These are phyloP conservation scores for Notarius lentiginosus DNA, from an alignment of 2,113 vertebrate genomes.

Conservation along the genomic window DNA sequence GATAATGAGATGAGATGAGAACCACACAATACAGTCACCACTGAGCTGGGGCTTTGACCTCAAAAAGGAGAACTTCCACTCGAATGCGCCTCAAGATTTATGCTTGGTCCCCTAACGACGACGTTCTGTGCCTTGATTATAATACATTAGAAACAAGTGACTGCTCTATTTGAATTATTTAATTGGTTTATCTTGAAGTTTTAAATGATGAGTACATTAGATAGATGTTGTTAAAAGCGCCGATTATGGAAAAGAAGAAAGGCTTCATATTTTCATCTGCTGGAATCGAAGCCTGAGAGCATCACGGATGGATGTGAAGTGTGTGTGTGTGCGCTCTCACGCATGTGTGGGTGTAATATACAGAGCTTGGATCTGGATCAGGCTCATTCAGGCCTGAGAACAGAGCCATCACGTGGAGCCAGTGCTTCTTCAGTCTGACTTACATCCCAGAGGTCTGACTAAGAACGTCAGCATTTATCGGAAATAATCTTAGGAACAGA, in stretches of 20 bases:
- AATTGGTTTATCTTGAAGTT: not conserved
- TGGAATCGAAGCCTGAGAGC: not conserved
- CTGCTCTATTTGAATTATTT: not conserved
- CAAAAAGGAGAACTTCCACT: not conserved
- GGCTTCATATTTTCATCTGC: not conserved
- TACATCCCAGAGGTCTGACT: conserved; percentile 48
- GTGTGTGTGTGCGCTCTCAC: not conserved
- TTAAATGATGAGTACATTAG: not conserved
- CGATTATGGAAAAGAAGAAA: not conserved
- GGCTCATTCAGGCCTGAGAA: not conserved
- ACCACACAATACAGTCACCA: not conserved
- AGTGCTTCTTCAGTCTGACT: not conserved
- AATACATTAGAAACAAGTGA: not conserved
- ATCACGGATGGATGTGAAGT: not conserved
- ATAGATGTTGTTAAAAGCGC: not conserved
- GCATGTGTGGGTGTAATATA: conserved; percentile 5
- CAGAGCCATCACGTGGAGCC: not conserved
- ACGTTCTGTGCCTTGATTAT: not conserved
- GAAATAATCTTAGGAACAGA: conserved; percentile 55
- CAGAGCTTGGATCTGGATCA: not conserved
- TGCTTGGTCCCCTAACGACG: not conserved
- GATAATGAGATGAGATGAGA: too few relatives aligned
- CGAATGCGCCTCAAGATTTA: not conserved
- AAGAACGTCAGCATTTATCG: conserved; percentile 61
- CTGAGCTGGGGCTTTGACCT: not conserved